A percentile compares a stretch with the other conserved stretches of the same genome.
Evolutionary conservation across 1,140 invertebrate genomes (phyloP).

Genomic region (Drosophila dunni): DNA sequence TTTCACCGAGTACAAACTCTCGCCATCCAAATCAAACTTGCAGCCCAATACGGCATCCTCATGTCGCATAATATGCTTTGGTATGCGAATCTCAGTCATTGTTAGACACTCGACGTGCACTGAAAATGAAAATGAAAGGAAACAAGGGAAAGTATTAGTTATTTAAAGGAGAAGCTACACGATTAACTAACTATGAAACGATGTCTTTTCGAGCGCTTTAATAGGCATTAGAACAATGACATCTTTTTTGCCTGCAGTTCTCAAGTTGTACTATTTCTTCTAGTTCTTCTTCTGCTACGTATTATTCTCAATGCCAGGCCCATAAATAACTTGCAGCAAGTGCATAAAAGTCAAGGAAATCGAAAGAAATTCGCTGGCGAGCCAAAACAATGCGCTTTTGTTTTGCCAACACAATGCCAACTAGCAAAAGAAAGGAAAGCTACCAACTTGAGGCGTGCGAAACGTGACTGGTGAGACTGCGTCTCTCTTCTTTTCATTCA

Average conservation of each 20-base stretch:
- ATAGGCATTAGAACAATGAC: slow-evolving; percentile 51
- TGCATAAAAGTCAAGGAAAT: slow-evolving; percentile 83
- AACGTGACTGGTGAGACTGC: slow-evolving; percentile 42
- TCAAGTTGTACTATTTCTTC: slow-evolving; percentile 9
- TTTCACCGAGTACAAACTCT: slow-evolving; percentile 93
- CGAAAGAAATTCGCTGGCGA: slow-evolving; percentile 65
- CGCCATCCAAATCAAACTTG: slow-evolving; percentile 92
- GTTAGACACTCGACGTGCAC: slow-evolving; percentile 85
- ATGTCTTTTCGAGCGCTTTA: slow-evolving; percentile 48
- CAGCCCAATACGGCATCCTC: slow-evolving; percentile 90
- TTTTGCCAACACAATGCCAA: slow-evolving; percentile 65
- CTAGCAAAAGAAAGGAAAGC: slow-evolving; percentile 48
- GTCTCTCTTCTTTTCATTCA: not conserved
- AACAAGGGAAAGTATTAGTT: slow-evolving; percentile 23
- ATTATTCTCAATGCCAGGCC: slow-evolving; percentile 64
- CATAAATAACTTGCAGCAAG: slow-evolving; percentile 80
- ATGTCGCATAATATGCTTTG: slow-evolving; percentile 88
- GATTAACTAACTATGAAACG: slow-evolving; percentile 36
- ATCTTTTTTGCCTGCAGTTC: slow-evolving; percentile 11
- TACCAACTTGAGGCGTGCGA: slow-evolving; percentile 63
- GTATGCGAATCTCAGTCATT: slow-evolving; percentile 88
- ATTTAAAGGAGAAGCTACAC: slow-evolving; percentile 28
- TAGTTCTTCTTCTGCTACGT: not conserved
- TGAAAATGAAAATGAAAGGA: slow-evolving; percentile 35
- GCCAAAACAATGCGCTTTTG: slow-evolving; percentile 79